Base-by-base conservation (phyloP, 2,113 vertebrate genomes). In the Heterocephalus glaber region DNA sequence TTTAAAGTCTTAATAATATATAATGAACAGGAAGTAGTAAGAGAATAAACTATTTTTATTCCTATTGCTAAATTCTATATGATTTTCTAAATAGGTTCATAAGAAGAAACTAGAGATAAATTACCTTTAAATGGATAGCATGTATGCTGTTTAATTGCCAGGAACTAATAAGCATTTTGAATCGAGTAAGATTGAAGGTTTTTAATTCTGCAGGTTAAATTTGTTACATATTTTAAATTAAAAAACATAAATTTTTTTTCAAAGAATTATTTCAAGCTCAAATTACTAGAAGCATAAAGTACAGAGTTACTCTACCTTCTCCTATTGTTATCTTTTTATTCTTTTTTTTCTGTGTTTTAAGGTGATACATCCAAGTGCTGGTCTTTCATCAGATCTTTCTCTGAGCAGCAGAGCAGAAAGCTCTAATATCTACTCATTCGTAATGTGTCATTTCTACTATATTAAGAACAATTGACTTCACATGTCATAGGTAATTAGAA, bases 401-500 rank as follows among this genome's bases (percentile, higher is more conserved):
- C 95, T 91, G 98, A 98, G 98, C 98, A 99, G 98, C 97, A 99
- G 99, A 99, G 99, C 99, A 99, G 99, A 99, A 99, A 98, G 98
- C 98, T 98, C 98, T 98, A 98, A 98, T 98, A 99, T 99, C 99
- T 98, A 98, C 98, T 98, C 98, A 98, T 98, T 99, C 97, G 98
- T 99, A 98, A 98, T 98, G 98, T 99, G 99, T 99, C 99, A 99
- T 99, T 99, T 98, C 98, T 98, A 98, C 98, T 98, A 98, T 98
- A 99, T 99, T 99, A 99, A 99, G 99, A 98, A 99, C 99, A 99
- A 99, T 98, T 99, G 99, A 99, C 99, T 99, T 99, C 99, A 99
- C 99, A 99, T 99, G 99, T 99, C 99, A 99, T 97, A 98, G 99
- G 98, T 99, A 99, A 99, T 98, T 99, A 98, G 98, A 99, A 99